Percentiles rank a stretch among this genome's conserved stretches.
Evolutionary conservation across 1,140 invertebrate genomes (phyloP).

Genomic region (Chymomyza costata): DNA sequence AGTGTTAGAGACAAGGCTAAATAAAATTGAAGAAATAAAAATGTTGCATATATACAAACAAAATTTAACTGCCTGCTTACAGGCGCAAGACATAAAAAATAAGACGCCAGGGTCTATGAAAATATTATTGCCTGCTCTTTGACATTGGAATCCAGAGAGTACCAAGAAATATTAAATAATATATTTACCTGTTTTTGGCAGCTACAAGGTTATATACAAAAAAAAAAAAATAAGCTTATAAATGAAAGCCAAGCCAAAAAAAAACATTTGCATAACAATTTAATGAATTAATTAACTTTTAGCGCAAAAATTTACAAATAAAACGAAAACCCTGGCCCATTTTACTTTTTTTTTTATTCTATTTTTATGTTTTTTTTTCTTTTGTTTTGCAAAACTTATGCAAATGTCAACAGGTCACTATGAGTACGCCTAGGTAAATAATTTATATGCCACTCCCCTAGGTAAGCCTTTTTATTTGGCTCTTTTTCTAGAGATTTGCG

Average conservation of each 20-base stretch:
- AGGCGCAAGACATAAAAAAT: neutral
- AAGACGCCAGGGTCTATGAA: too few relatives aligned
- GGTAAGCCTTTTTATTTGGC: conserved; percentile 42
- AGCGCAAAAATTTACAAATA: conserved; percentile 33
- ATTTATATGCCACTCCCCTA: conserved; percentile 7
- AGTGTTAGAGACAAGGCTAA: conserved; percentile 33
- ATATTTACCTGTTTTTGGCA: too few relatives aligned
- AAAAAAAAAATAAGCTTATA: neutral
- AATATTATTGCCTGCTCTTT: too few relatives aligned
- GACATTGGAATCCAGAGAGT: too few relatives aligned
- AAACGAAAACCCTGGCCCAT: neutral
- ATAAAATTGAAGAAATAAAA: too few relatives aligned
- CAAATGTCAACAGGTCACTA: conserved; percentile 66
- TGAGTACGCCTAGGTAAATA: conserved; percentile 3
- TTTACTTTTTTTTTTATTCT: conserved; percentile 9
- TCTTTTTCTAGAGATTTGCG: conserved; percentile 44
- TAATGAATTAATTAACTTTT: conserved; percentile 62
- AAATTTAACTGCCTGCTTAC: neutral
- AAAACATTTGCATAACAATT: conserved; percentile 14
- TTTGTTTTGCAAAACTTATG: conserved; percentile 29
- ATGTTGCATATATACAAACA: too few relatives aligned
- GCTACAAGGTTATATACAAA: conserved; percentile 45
- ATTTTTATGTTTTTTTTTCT: conserved; percentile 24
- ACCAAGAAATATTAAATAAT: too few relatives aligned
- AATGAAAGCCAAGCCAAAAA: neutral